Base-by-base conservation (phyloP, 2,113 vertebrate genomes). In the Elgaria multicarinata region DNA sequence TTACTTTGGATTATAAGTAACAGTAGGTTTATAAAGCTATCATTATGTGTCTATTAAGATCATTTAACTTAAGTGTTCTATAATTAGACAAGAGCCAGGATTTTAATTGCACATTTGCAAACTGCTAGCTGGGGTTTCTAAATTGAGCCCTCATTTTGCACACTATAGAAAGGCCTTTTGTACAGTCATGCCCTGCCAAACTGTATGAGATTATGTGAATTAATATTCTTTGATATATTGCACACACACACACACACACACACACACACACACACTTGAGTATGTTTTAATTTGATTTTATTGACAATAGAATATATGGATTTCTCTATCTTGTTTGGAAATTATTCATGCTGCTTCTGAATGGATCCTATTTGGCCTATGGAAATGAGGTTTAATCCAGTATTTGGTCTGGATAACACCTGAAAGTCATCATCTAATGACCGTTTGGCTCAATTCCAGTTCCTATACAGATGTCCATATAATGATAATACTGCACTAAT, bases 51-150 rank as follows among this genome's bases (percentile, higher is more conserved):
- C 96, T 97, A 97, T 97, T 97, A 97, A 97, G 93, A 93, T 89
- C 93, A 96, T 95, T 97, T 96, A 96, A 97, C 93, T 95, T 96
- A 96, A 97, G 95, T 95, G 94, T 96, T 95, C 92, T 67, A 50
- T 95, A 96, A 97, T 97, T 96, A 97, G 86, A 91, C 88, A 96
- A 96, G 94, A 96, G 93, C 2, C 90, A 96, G 93, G 90, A 96
- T 97, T 97, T 96, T 97, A 97, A 97, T 95, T 96, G 94, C 95
- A 96, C 92, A 94, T 97, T 97, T 96, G 90, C 93, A 97, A 96
- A 97, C 92, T 96, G 92, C 85, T 95, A 93, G 58, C 89, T 96
- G 83, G 67, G 78, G 94, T 93, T 96, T 92, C 87, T 94, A 93
- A 96, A 96, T 94, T 95, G 33, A 85, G 10, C 9, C 89, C 85